Evolutionary conservation across 2,888 invertebrate species (phyloP).

Genomic region (Cremastinae sp.): DNA sequence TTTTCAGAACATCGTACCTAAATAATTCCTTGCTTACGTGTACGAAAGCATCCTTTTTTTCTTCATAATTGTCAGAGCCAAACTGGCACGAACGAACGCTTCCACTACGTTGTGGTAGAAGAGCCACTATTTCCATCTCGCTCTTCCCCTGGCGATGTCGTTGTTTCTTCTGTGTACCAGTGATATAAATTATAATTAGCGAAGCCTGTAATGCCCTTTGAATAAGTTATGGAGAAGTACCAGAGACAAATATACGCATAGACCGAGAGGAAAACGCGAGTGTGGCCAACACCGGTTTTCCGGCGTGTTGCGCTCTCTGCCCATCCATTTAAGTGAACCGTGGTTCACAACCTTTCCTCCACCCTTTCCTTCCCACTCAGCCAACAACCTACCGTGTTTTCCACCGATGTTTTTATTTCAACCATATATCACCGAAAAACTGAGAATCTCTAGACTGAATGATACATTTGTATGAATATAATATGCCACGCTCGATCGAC

Average conservation of each 20-base stretch:
- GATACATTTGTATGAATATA: constrained; percentile 19
- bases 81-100: neutral
- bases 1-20: neutral
- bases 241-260: constrained; percentile 55
- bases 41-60: neutral
- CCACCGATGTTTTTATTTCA: constrained; percentile 6
- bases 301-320: constrained; percentile 25
- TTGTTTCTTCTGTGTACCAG: constrained; percentile 66
- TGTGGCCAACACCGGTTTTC: constrained; percentile 21
- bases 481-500: constrained; percentile 39
- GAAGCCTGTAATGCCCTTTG: constrained; percentile 76
- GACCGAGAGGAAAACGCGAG: constrained; percentile 40
- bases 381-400: neutral
- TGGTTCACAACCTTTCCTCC: constrained; percentile 46
- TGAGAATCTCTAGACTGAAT: constrained; percentile 21
- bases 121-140: neutral
- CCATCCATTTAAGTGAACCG: constrained; percentile 60
- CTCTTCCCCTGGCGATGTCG: constrained; percentile 67
- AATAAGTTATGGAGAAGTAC: constrained; percentile 76
- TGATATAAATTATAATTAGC: constrained; percentile 79
- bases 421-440: neutral
- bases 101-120: neutral
- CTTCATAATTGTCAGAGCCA: neutral
- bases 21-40: neutral
- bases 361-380: neutral